phyloP scores from a whole-genome alignment of 2,888 invertebrate genomes.

The Nebria salina region DNA sequence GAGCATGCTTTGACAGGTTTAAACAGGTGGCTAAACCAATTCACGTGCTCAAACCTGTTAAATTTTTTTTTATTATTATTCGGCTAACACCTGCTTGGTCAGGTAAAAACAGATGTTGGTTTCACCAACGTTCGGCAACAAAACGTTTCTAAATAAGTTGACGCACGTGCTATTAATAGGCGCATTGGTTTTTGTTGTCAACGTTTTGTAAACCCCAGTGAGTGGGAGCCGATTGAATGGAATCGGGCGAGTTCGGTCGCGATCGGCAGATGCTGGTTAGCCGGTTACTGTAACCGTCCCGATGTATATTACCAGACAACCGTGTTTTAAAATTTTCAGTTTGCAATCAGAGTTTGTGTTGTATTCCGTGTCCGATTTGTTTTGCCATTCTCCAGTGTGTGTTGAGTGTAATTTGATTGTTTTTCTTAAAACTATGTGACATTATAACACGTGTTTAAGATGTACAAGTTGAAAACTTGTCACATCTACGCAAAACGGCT shows the following conservation, averaged over 20 bases:
- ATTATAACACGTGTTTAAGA: slow-evolving; percentile 4
- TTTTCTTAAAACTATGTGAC: background rate
- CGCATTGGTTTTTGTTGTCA: background rate
- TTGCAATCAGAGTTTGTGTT: slow-evolving; percentile 36
- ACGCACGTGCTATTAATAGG: slow-evolving; percentile 1
- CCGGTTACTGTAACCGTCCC: slow-evolving; percentile 21
- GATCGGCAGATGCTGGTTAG: slow-evolving; percentile 27
- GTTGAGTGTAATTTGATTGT: slow-evolving; percentile 9
- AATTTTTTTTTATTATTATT: background rate
- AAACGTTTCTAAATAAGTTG: background rate
- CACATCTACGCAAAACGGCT: background rate
- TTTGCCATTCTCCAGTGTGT: slow-evolving; percentile 14
- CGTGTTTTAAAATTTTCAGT: slow-evolving; percentile 33
- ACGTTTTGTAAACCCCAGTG: background rate
- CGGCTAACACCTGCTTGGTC: background rate
- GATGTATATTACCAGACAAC: slow-evolving; percentile 24
- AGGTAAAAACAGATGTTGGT: background rate
- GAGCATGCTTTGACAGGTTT: background rate
- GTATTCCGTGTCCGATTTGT: slow-evolving; percentile 19
- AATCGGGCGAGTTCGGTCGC: background rate
- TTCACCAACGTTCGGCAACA: background rate
- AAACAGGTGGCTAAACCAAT: background rate
- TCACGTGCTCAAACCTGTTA: background rate
- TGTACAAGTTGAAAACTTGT: background rate
- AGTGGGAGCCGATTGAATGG: background rate